phyloP scores from a whole-genome alignment of 2,888 invertebrate species.

The Resseliella maxima region DNA sequence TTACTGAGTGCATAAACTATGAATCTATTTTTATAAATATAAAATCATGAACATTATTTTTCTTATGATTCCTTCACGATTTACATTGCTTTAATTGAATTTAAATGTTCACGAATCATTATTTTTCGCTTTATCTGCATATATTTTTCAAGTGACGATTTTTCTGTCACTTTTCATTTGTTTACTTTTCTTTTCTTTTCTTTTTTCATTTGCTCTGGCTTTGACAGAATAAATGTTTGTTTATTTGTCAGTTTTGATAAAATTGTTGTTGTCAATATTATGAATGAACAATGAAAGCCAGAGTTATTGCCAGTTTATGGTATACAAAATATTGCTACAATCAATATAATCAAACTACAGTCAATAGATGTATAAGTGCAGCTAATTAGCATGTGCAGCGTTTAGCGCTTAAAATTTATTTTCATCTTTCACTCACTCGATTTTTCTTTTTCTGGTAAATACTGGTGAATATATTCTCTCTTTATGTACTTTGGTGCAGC shows the following conservation, averaged over 20 bases:
- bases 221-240: neutral
- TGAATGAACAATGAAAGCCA: neutral
- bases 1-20: neutral
- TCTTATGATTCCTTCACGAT: neutral
- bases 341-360: slow-evolving; percentile 1
- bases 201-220: neutral
- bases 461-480: neutral
- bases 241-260: too few relatives aligned
- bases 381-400: neutral
- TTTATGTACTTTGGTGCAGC: slow-evolving; percentile 23
- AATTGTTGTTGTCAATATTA: too few relatives aligned
- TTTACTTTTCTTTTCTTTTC: too few relatives aligned
- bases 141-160: neutral
- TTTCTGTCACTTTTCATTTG: neutral
- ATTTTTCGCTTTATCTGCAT: neutral
- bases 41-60: neutral
- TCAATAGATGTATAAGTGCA: slow-evolving; percentile 10
- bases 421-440: too few relatives aligned
- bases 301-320: neutral
- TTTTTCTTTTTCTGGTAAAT: neutral
- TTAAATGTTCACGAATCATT: neutral
- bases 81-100: slow-evolving; percentile 12
- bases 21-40: neutral
- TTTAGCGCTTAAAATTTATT: neutral
- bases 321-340: neutral